phyloP scores from a whole-genome alignment of 2,113 vertebrate genomes.

The Anarrhichthys ocellatus region DNA sequence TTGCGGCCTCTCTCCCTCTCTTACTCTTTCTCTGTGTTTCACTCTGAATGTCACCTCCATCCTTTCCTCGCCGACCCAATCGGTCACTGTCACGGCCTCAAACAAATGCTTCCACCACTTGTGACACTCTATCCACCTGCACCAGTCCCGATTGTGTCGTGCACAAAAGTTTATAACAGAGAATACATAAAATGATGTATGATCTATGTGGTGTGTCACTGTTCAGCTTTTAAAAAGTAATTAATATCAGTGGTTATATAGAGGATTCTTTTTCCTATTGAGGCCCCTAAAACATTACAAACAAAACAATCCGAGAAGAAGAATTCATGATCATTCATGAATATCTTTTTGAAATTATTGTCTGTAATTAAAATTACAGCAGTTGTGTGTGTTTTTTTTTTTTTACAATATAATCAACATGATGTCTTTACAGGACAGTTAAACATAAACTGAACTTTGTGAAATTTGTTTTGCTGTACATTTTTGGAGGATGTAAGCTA shows the following conservation, averaged over 20 bases:
- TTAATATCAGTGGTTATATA: background rate
- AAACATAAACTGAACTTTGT: background rate
- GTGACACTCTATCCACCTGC: background rate
- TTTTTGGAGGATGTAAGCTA: constrained; percentile 1
- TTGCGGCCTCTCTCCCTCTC: background rate
- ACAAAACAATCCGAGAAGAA: background rate
- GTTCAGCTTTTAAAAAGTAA: background rate
- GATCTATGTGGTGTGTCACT: background rate
- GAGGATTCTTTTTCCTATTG: background rate
- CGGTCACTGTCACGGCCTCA: constrained; percentile 26
- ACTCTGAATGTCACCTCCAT: constrained; percentile 7
- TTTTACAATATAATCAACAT: background rate
- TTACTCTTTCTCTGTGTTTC: constrained; percentile 10
- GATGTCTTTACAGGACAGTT: background rate
- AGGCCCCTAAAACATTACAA: background rate
- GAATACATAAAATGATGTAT: background rate
- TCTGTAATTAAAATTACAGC: background rate
- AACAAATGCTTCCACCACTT: constrained; percentile 1
- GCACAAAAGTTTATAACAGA: background rate
- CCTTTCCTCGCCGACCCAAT: constrained; percentile 13
- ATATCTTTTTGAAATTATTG: background rate
- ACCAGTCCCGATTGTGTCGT: background rate
- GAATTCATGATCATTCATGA: background rate
- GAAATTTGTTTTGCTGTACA: constrained; percentile 1
- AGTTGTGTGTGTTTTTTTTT: background rate